A percentile compares a stretch with the other conserved stretches of the same genome.
Evolutionary conservation across 2,113 vertebrate species (phyloP).

Genomic region (Tragelaphus buxtoni): DNA sequence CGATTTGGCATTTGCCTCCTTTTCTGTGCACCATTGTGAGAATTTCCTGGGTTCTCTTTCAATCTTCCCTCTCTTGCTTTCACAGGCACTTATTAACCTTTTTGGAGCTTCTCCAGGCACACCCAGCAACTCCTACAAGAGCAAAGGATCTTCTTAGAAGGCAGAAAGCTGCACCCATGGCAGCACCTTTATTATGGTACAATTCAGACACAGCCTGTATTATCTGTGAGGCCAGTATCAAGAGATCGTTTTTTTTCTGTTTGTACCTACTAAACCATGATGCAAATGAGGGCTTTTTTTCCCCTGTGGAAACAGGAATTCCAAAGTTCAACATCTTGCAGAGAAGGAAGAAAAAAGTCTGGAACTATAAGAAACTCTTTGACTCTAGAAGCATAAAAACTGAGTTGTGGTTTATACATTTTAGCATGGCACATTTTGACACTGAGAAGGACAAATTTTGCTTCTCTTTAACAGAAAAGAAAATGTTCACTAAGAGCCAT

Average conservation of each 20-base stretch:
- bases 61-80: conserved; percentile 46
- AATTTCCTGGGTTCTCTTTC: conserved; percentile 61
- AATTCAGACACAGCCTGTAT: conserved; percentile 28
- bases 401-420: background rate
- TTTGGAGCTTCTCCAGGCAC: conserved; percentile 61
- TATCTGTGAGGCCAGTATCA: conserved; percentile 32
- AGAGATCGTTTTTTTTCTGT: conserved; percentile 22
- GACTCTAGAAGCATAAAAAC: conserved; percentile 9
- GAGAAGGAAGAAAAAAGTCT: conserved; percentile 15
- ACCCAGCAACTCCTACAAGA: conserved; percentile 52
- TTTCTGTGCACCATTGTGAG: conserved; percentile 36
- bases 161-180: conserved; percentile 38
- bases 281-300: conserved; percentile 6
- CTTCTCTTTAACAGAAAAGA: background rate
- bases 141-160: conserved; percentile 58
- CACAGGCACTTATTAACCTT: conserved; percentile 60
- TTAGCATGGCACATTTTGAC: background rate
- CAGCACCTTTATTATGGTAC: conserved; percentile 48
- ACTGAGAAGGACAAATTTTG: background rate
- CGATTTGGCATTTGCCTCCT: conserved; percentile 34
- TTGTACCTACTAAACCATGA: background rate
- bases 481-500: background rate
- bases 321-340: background rate
- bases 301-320: background rate
- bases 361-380: background rate